Base-by-base conservation (phyloP, 2,113 vertebrate genomes). In the Lucifuga dentata region DNA sequence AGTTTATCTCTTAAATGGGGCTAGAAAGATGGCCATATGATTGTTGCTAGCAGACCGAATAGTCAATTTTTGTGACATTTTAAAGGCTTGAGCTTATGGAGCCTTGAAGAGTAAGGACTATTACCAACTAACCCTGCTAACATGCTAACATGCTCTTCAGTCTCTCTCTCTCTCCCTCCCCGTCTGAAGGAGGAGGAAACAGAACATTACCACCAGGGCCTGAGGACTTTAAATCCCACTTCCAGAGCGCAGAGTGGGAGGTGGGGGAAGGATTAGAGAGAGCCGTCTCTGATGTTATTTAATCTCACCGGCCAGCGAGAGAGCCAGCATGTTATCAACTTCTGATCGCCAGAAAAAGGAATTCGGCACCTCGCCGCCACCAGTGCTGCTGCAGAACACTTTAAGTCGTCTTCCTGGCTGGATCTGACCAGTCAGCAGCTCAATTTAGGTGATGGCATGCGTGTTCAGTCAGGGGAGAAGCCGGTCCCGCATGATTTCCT, bases 201-300 rank as follows among this genome's bases (percentile, higher is more conserved):
- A 53, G 44, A 78, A 74, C 79, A 73, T 80, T 80, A 81, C 78
- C 79, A 38, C 73, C 26, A 50, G 33, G 76, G 66, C 73, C 75
- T 44, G 73, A 71, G 60, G 72, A 84, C 70, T 83, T 86, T 80
- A 84, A 85, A 89, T 85, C 78, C 75, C 78, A 60, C 74, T 69
- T 82, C 55, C 68, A 73, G 60, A 81, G 78, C 55, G 11, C 44
- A 66, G 76, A 73, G 78, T 55, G 51, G 63, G 76, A 23, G 8
- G 19, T 8, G 19, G 33, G 45, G 69, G 66, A 44, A 65, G 77
- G 86, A 86, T 89, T 86, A 88, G 55, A 75, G 59, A 36, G 56
- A 72, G 76, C 75, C 45, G 78, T 78, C 69, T 90, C 74, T 87
- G 87, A 87, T 90, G 84, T 90, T 86, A 85, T 92, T 90, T 92